Conservation (phyloP, 2,888 invertebrate genomes). For the Lithodes maja region DNA sequence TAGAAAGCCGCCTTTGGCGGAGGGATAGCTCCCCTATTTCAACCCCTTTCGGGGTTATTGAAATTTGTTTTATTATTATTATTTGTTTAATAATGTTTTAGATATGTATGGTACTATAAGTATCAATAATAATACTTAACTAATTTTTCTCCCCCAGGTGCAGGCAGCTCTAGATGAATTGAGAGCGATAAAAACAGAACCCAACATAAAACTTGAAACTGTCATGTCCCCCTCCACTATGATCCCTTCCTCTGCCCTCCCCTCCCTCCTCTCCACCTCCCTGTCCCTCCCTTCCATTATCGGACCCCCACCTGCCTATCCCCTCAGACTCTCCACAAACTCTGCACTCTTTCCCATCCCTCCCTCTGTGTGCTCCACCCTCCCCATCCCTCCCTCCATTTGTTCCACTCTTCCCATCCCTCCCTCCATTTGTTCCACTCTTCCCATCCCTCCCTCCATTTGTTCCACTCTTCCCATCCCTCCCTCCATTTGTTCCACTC, state of each 20-base stretch:
- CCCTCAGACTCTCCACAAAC: background rate
- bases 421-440: too few relatives aligned
- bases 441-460: too few relatives aligned
- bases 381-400: background rate
- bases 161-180: background rate
- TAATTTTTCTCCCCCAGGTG: background rate
- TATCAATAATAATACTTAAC: background rate
- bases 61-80: background rate
- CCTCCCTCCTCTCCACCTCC: background rate
- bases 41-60: too few relatives aligned
- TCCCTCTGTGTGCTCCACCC: background rate
- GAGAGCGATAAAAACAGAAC: background rate
- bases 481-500: too few relatives aligned
- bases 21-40: too few relatives aligned
- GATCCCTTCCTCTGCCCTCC: background rate
- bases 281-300: background rate
- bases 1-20: too few relatives aligned
- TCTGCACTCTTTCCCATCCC: background rate
- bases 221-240: slow-evolving; percentile 1
- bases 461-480: too few relatives aligned
- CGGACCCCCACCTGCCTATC: background rate
- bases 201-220: slow-evolving; percentile 3
- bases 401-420: too few relatives aligned
- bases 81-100: background rate
- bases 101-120: background rate